phyloP scores from a whole-genome alignment of 2,888 invertebrate species.

The Cabera pusaria region DNA sequence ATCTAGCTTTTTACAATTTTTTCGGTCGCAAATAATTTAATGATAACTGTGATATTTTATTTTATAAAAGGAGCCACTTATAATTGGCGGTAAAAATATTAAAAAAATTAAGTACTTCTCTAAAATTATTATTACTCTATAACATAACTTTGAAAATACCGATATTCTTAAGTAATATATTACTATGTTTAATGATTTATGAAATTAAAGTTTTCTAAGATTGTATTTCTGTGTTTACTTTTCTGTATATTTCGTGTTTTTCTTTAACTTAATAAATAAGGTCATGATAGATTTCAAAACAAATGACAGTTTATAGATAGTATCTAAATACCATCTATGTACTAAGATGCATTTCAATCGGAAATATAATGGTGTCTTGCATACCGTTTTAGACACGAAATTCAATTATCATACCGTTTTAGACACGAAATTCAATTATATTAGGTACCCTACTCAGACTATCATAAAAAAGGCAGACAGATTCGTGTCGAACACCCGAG shows the following conservation, averaged over 20 bases:
- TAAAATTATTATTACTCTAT: constrained; percentile 35
- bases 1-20: constrained; percentile 54
- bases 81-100: constrained; percentile 71
- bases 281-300: too few species aligned
- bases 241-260: constrained; percentile 19
- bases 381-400: too few species aligned
- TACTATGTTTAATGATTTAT: constrained; percentile 32
- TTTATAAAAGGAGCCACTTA: constrained; percentile 72
- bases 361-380: too few species aligned
- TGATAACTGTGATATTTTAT: constrained; percentile 83
- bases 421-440: too few species aligned
- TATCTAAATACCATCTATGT: too few species aligned
- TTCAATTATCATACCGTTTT: too few species aligned
- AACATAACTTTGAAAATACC: constrained; percentile 26
- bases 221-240: constrained; percentile 32
- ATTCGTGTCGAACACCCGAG: too few species aligned
- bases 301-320: too few species aligned
- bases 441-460: too few species aligned
- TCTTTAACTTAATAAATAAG: too few species aligned
- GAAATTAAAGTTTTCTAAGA: constrained; percentile 43
- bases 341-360: too few species aligned
- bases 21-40: constrained; percentile 79
- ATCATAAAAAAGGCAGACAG: too few species aligned
- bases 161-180: constrained; percentile 35
- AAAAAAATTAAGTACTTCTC: constrained; percentile 43